Conservation (phyloP, 2,888 invertebrate species). For the Alsophila aescularia region DNA sequence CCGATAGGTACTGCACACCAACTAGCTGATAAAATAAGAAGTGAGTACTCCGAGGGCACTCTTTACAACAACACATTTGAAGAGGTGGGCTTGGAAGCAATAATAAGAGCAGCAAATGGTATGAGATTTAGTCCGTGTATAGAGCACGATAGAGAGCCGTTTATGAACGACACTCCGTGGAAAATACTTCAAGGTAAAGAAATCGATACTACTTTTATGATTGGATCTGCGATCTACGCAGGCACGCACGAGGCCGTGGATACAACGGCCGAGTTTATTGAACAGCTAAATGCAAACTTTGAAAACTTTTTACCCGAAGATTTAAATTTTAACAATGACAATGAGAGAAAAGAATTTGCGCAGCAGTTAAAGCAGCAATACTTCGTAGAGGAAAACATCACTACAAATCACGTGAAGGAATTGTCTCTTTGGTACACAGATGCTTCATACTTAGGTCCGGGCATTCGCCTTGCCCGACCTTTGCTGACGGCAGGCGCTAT, state of each 20-base stretch:
- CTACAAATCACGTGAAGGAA: constrained; percentile 37
- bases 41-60: constrained; percentile 16
- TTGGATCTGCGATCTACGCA: constrained; percentile 64
- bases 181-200: constrained; percentile 45
- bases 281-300: constrained; percentile 51
- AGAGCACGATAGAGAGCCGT: constrained; percentile 47
- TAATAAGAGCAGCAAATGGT: constrained; percentile 48
- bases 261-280: constrained; percentile 46
- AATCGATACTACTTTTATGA: constrained; percentile 55
- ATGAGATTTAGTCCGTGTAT: constrained; percentile 61
- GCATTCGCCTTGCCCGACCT: constrained; percentile 57
- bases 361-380: constrained; percentile 54
- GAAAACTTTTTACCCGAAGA: constrained; percentile 58
- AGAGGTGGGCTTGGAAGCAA: constrained; percentile 35
- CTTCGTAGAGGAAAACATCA: constrained; percentile 53
- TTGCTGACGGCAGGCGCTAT: constrained; percentile 62
- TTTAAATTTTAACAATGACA: constrained; percentile 48
- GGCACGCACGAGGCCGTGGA: constrained; percentile 56
- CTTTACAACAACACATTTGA: constrained; percentile 36
- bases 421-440: constrained; percentile 63
- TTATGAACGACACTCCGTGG: constrained; percentile 61
- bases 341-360: constrained; percentile 42
- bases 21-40: constrained; percentile 62
- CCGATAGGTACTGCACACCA: constrained; percentile 51
- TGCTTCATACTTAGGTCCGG: constrained; percentile 59